Base-by-base conservation (phyloP, 2,113 vertebrate species). In the Grammomys dolichurus region DNA sequence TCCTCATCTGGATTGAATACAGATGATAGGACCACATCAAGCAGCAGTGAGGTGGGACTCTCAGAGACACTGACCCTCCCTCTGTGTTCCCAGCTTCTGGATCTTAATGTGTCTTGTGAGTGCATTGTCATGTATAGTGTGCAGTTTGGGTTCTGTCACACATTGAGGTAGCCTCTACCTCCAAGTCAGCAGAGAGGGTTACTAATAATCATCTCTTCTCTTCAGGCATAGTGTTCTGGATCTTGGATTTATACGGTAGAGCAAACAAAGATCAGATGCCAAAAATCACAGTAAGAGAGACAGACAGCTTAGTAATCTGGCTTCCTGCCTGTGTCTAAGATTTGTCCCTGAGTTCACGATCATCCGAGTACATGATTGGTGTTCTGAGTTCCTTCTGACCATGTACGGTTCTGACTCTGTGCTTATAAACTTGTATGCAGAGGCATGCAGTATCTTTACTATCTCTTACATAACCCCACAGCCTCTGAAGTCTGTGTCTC, bases 11-110 rank as follows among this genome's bases (percentile, higher is more conserved):
- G 95, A 94, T 65, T 31, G 48, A 96, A 97, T 77, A 13, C 7
- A 40, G 77, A 40, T 89, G 90, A 88, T 90, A 73, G 93, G 65
- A 67, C 56, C n/a, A 22, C 63, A 58, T 92, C 76, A 36, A 26
- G 33, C 20, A n/a, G 31, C 46, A 10, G 67, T 22, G 33, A 36
- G 88, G 92, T 87, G 77, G 87, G 58, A 72, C 85, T 93, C 76
- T 97, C 70, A 90, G 85, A 96, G 85, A 92, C 96, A 80, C 75
- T 84, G 72, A 93, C 24, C 48, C 69, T 93, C 19, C 43, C 8
- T 67, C 65, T n/a, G 67, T 24, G 75, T 40, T 90, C 33, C 40
- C 51, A 54, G 58, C 24, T 96, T 94, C 46, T 58, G 51, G 24
- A 89, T 93, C 89, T 93, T 58, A 75, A 0, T 31, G 8, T 9